Evolutionary conservation across 2,888 invertebrate genomes (phyloP).

Genomic region (Lissocephala sabroskyi): DNA sequence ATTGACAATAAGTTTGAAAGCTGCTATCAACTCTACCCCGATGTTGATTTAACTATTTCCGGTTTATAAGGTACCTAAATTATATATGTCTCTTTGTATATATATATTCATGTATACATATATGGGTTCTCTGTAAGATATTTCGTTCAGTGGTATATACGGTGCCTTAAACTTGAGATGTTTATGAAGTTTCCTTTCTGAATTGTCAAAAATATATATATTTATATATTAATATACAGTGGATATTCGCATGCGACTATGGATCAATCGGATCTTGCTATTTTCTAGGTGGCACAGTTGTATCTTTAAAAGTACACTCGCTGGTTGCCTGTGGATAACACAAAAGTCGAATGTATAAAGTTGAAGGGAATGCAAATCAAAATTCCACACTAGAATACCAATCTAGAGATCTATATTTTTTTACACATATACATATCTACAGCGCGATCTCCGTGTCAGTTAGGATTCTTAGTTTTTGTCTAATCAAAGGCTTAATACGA

Average conservation of each 20-base stretch:
- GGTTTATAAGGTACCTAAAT: too few relatives aligned
- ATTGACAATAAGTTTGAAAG: too few relatives aligned
- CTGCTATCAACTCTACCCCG: too few relatives aligned
- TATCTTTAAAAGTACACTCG: too few relatives aligned
- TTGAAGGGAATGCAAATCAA: constrained; percentile 4
- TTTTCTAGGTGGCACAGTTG: constrained; percentile 63
- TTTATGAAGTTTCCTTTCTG: constrained; percentile 22
- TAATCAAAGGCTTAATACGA: too few relatives aligned
- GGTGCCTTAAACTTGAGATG: constrained; percentile 48
- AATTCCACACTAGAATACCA: constrained; percentile 29
- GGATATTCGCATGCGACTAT: too few relatives aligned
- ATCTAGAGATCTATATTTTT: constrained; percentile 24
- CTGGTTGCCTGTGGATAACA: constrained; percentile 33
- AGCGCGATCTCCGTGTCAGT: constrained; percentile 38
- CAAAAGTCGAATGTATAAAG: too few relatives aligned
- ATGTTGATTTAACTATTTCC: too few relatives aligned
- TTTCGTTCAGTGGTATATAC: constrained; percentile 37
- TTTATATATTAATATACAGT: constrained; percentile 32
- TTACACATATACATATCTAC: constrained; percentile 57
- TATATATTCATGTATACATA: too few relatives aligned
- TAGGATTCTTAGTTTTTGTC: too few relatives aligned
- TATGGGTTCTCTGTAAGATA: constrained; percentile 8
- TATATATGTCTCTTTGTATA: too few relatives aligned
- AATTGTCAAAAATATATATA: constrained; percentile 32
- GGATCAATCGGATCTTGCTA: constrained; percentile 62